phyloP scores from a whole-genome alignment of 2,888 invertebrate genomes.

The Alloscopus bannaensis region DNA sequence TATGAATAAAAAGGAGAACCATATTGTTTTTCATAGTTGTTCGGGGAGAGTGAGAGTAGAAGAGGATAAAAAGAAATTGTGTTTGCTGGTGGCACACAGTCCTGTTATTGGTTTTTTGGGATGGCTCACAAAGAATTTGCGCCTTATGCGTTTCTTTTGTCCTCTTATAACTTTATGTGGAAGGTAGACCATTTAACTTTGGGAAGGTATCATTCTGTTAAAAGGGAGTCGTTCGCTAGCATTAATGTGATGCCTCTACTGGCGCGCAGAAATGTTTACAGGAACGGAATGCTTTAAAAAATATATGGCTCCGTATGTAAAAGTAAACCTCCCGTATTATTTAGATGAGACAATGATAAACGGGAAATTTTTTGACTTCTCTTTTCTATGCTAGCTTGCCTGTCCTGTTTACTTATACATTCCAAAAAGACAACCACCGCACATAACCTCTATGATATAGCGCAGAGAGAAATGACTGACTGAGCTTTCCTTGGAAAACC shows the following conservation, averaged over 20 bases:
- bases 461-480: background rate
- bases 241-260: no score
- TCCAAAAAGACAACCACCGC: no score
- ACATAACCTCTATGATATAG: no score
- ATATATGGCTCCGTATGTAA: background rate
- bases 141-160: background rate
- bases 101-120: slow-evolving; percentile 13
- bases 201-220: background rate
- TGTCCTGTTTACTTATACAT: no score
- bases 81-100: slow-evolving; percentile 5
- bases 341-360: slow-evolving; percentile 46
- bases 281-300: background rate
- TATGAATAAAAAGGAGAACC: slow-evolving; percentile 10
- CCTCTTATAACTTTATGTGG: background rate
- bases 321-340: background rate
- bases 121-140: background rate
- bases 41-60: background rate
- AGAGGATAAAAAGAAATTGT: background rate
- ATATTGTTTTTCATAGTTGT: slow-evolving; percentile 24
- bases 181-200: background rate
- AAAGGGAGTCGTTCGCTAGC: no score
- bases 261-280: background rate
- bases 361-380: slow-evolving; percentile 3
- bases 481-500: background rate
- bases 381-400: background rate